Evolutionary conservation across 2,888 invertebrate species (phyloP), one percentile per base, ranked within the genome.

Genomic region (Drosophila kuntzei): DNA sequence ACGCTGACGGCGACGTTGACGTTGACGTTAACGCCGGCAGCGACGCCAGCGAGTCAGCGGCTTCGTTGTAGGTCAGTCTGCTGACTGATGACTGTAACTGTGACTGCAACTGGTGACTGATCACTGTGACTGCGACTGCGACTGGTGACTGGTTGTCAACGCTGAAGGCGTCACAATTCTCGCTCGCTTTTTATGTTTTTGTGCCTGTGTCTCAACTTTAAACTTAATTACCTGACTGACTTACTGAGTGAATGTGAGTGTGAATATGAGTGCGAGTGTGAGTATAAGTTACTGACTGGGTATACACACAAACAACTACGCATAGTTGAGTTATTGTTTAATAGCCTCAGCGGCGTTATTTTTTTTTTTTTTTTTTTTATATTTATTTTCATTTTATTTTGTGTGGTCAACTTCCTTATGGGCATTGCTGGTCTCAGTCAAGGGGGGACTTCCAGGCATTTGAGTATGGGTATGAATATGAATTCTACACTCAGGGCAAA

Each of bases 21-120:
- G n/a, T n/a, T n/a, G n/a, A n/a, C n/a, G n/a, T n/a, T n/a, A n/a
- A 9, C 11, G 71, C 54, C 61, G 47, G 22, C 29, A 50, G 7
- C 47, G 53, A 9, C 57, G 49, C 47, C 65, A 53, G 4, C 61
- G 32, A 67, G 67, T 41, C 67, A 44, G 57, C 46, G 60, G 36
- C 68, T 43, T 67, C 75, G 80, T 76, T 78, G 78, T 81, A 76
- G 84, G 84, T 81, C 84, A 84, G 68, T 76, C 66, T 55, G 69
- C 49, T 54, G 54, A 55, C 61, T 58, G 60, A 41, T 47, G 51
- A 47, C 62, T 44, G 60, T 36, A 8, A 60, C 37, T 49, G 69
- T 51, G 55, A 61, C 63, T 57, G 22, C 22, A 14, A 63, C 54
- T 36, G 36, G 43, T 37, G 53, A 39, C 62, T 58, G 20, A 16